These are phyloP conservation scores for Cosmorhoe ocellata DNA, from an alignment of 2,888 invertebrate species.

Conservation along the genomic window DNA sequence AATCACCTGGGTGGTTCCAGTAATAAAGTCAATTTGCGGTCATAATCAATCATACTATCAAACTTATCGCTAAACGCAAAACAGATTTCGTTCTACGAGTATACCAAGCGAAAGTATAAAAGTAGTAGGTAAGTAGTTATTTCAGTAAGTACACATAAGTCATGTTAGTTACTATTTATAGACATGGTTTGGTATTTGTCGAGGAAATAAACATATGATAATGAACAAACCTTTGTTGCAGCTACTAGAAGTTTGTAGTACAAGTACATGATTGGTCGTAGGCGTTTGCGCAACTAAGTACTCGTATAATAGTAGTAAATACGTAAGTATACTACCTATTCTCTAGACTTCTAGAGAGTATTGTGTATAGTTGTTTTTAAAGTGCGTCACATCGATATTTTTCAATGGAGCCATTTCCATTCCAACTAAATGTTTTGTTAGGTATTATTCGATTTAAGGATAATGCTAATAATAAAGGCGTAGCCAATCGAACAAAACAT, in stretches of 20 bases:
- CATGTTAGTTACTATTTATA: background rate
- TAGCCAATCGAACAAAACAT: too few species aligned
- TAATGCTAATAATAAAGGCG: too few species aligned
- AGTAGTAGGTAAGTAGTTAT: constrained; percentile 6
- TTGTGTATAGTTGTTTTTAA: background rate
- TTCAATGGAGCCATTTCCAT: background rate
- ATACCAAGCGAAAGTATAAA: constrained; percentile 9
- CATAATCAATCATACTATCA: too few species aligned
- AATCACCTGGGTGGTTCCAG: too few species aligned
- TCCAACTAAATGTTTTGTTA: background rate
- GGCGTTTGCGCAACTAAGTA: background rate
- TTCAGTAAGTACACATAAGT: constrained; percentile 1
- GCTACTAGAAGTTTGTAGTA: background rate
- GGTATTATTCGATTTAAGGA: too few species aligned
- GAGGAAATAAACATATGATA: constrained; percentile 12
- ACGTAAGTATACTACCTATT: background rate
- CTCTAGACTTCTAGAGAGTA: background rate
- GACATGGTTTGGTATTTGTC: constrained; percentile 2
- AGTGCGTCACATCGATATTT: background rate
- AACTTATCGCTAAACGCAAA: too few species aligned
- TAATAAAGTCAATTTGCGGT: too few species aligned
- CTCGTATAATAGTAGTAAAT: background rate
- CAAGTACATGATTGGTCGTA: too few species aligned
- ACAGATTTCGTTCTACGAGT: too few species aligned
- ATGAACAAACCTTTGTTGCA: too few species aligned